These are phyloP conservation scores for Oncorhynchus keta DNA, from an alignment of 2,113 vertebrate genomes.

Conservation along the genomic window DNA sequence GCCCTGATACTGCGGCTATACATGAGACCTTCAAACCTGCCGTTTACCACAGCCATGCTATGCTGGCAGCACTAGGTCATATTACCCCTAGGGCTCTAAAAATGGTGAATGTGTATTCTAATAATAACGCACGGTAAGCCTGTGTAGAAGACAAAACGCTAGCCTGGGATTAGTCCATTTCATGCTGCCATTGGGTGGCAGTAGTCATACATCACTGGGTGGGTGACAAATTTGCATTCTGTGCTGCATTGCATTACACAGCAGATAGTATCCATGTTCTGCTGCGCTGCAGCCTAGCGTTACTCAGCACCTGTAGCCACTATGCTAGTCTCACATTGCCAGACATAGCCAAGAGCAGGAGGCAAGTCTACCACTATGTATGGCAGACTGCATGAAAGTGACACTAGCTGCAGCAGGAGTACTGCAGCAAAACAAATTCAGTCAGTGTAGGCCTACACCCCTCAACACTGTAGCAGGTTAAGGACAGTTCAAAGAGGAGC, in stretches of 20 bases:
- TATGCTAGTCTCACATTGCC: too few relatives aligned
- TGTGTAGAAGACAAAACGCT: constrained; percentile 1
- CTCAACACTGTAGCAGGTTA: neutral
- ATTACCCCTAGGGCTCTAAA: constrained; percentile 34
- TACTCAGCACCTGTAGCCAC: neutral
- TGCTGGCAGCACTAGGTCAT: constrained; percentile 17
- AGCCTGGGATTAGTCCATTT: neutral
- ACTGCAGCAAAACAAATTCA: neutral
- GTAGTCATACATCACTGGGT: neutral
- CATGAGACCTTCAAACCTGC: constrained; percentile 33
- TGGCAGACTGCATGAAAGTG: constrained; percentile 18
- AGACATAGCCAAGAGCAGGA: neutral
- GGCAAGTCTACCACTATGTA: neutral
- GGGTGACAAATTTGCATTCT: neutral
- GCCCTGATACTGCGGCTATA: constrained; percentile 26
- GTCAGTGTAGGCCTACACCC: neutral
- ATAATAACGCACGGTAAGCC: constrained; percentile 38
- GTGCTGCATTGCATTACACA: neutral
- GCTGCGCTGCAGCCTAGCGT: neutral
- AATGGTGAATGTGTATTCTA: constrained; percentile 28
- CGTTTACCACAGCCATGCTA: constrained; percentile 6
- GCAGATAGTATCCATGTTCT: neutral
- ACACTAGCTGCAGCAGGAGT: constrained; percentile 22
- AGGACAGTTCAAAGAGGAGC: neutral
- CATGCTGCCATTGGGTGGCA: neutral